These are phyloP conservation scores for Staurois parvus DNA, from an alignment of 2,797 vertebrate genomes.

Conservation along the genomic window DNA sequence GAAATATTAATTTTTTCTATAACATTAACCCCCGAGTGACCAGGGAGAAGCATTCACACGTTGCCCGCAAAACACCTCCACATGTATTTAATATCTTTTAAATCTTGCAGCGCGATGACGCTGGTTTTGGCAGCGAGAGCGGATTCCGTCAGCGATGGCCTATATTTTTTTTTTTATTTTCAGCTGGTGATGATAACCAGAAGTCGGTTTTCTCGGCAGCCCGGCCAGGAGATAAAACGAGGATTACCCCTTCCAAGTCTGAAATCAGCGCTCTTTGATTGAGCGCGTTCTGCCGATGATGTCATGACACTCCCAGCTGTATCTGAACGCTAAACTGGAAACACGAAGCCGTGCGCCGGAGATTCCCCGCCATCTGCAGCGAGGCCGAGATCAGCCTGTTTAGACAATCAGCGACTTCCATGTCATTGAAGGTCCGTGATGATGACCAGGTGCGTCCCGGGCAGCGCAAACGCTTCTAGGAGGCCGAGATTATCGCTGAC, in stretches of 20 bases:
- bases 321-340: slow-evolving; percentile 66
- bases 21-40: not conserved
- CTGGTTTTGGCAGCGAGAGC: slow-evolving; percentile 39
- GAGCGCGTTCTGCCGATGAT: slow-evolving; percentile 67
- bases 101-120: slow-evolving; percentile 32
- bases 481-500: not conserved
- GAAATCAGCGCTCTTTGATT: slow-evolving; percentile 69
- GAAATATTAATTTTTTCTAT: not conserved
- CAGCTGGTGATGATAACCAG: slow-evolving; percentile 66
- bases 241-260: slow-evolving; percentile 65
- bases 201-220: slow-evolving; percentile 64
- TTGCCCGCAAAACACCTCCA: not conserved
- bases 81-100: slow-evolving; percentile 14
- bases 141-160: slow-evolving; percentile 60
- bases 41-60: not conserved
- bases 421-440: not conserved
- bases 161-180: slow-evolving; percentile 40
- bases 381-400: not conserved
- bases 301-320: slow-evolving; percentile 68
- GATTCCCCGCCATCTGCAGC: slow-evolving; percentile 61
- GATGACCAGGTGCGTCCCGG: not conserved
- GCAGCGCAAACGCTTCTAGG: not conserved
- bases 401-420: not conserved
- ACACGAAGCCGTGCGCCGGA: slow-evolving; percentile 62
- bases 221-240: slow-evolving; percentile 63